phyloP scores from a whole-genome alignment of 2,888 invertebrate species.

The Galeopsomyia nigrocyanea region DNA sequence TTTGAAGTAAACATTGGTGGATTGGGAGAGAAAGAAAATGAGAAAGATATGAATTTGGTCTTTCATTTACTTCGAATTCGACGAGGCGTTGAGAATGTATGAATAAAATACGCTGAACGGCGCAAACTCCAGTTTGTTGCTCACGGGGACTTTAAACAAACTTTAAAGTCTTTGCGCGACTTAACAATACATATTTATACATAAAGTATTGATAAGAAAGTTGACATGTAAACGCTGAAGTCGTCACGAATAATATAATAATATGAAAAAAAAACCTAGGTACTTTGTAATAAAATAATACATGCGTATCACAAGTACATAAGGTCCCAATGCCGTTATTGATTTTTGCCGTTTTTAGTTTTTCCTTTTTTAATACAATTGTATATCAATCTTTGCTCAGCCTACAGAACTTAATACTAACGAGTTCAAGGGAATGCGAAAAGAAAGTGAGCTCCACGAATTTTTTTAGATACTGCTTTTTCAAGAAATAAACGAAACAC shows the following conservation, averaged over 20 bases:
- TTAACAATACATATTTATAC: conserved; percentile 69
- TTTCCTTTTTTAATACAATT: conserved; percentile 39
- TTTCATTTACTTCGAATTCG: conserved; percentile 48
- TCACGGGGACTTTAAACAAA: conserved; percentile 64
- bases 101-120: conserved; percentile 48
- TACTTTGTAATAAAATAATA: conserved; percentile 66
- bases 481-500: conserved; percentile 30
- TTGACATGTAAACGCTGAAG: conserved; percentile 67
- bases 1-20: no score
- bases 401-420: conserved; percentile 28
- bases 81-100: conserved; percentile 45
- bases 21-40: conserved; percentile 37
- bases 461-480: conserved; percentile 43
- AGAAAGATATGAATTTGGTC: conserved; percentile 44
- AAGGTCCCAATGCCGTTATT: conserved; percentile 64
- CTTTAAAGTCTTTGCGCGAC: conserved; percentile 61
- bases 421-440: conserved; percentile 33
- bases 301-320: conserved; percentile 64
- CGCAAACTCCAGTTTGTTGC: conserved; percentile 65
- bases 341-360: conserved; percentile 66
- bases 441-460: conserved; percentile 35
- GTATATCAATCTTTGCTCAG: conserved; percentile 37
- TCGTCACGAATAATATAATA: conserved; percentile 68
- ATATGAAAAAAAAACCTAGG: conserved; percentile 63
- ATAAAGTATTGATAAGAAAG: conserved; percentile 68